Conservation (phyloP, 2,888 invertebrate species). For the Cephus pulcher region DNA sequence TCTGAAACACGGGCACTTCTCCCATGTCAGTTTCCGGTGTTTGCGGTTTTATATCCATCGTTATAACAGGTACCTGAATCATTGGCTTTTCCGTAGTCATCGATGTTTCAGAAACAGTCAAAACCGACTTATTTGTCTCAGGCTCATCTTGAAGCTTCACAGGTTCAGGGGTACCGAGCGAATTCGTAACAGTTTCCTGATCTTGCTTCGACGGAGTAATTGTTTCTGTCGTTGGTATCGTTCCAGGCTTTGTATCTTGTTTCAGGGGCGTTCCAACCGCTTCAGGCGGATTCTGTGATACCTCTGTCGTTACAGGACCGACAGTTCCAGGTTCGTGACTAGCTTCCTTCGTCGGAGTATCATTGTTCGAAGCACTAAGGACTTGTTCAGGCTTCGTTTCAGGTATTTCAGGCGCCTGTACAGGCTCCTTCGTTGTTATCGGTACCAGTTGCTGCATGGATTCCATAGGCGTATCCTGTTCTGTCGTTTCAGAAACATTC, state of each 20-base stretch:
- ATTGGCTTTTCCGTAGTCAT: constrained; percentile 50
- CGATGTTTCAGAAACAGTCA: neutral
- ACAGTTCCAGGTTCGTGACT: neutral
- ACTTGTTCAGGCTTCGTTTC: neutral
- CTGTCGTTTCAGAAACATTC: constrained; percentile 56
- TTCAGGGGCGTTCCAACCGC: neutral
- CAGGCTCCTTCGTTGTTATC: constrained; percentile 43
- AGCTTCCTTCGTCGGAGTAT: neutral
- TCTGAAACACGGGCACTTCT: constrained; percentile 50
- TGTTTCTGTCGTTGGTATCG: neutral
- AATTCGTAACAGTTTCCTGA: neutral
- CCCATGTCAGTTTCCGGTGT: constrained; percentile 38
- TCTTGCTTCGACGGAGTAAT: neutral
- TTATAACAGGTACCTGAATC: constrained; percentile 61
- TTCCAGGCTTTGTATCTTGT: neutral
- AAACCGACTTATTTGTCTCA: neutral
- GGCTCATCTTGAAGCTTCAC: neutral
- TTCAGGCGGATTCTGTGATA: neutral
- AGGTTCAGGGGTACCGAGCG: neutral
- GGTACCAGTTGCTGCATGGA: neutral
- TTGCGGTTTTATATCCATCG: constrained; percentile 49
- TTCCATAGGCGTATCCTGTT: constrained; percentile 25
- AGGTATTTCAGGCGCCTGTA: constrained; percentile 39
- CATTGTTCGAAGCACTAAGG: neutral
- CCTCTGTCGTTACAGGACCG: neutral